Conservation (phyloP, 2,113 vertebrate genomes). For the Salminus brasiliensis region DNA sequence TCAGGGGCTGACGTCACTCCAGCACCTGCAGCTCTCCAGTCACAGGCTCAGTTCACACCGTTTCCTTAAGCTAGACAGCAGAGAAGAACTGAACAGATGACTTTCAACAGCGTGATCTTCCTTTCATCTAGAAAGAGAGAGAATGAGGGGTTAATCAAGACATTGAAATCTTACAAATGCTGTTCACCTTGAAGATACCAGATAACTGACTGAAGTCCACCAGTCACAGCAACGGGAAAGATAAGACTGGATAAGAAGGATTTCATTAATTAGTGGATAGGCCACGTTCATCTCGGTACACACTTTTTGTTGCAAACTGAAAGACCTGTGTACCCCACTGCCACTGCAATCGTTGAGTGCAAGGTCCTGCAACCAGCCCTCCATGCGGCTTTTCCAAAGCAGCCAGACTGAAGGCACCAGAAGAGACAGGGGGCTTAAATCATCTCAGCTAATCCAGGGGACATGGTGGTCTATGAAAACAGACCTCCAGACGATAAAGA, state of each 20-base stretch:
- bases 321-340: background rate
- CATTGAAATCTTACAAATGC: background rate
- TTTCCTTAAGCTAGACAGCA: conserved; percentile 18
- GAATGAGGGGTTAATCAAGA: background rate
- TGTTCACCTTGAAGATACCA: background rate
- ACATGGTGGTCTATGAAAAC: conserved; percentile 43
- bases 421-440: conserved; percentile 61
- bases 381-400: conserved; percentile 41
- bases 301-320: conserved; percentile 40
- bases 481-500: background rate
- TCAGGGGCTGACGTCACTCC: background rate
- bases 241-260: background rate
- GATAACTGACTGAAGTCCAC: conserved; percentile 1
- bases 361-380: background rate
- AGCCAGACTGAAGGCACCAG: conserved; percentile 53
- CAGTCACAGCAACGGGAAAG: background rate
- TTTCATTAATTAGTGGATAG: conserved; percentile 11
- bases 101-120: conserved; percentile 77
- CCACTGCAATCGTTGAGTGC: background rate
- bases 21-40: conserved; percentile 36
- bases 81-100: conserved; percentile 66
- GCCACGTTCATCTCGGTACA: background rate
- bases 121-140: conserved; percentile 80
- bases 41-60: conserved; percentile 62
- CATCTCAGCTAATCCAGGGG: conserved; percentile 59